Evolutionary conservation across 1,140 invertebrate genomes (phyloP), one percentile per base, ranked within the genome.

Genomic region (Lepidostoma basale): DNA sequence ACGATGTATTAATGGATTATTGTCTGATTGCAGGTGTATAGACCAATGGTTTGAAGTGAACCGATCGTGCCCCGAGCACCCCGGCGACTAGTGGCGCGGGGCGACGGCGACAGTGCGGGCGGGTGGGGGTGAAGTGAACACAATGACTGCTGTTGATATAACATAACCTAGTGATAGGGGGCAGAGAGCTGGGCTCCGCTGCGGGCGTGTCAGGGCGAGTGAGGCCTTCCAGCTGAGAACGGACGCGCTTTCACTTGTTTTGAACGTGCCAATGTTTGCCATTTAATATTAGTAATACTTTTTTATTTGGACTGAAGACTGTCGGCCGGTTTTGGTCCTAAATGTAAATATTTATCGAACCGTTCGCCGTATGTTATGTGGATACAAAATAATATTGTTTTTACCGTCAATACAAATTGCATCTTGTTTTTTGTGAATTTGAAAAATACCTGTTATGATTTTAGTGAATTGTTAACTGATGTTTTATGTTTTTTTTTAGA

Each of bases 31-130:
- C 83, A 95, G 93, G 81, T 97, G 95, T 85, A 96, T 97, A 82
- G 95, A 98, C 85, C 89, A 92, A 83, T 98, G 96, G 96, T 98
- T 98, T 86, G 92, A 97, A 86, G 92, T 97, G 76, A 98, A 97
- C 87, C 89, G 95, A 81, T 96, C 93, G 73, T 98, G 95, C 86
- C 95, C 95, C 28, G 95, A 97, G 83, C 96, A 98, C 85, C 96
- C 96, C 71, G 90, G 92, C 73, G 95, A 97, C 85, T 95, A 90
- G 88, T 85, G 82, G 77, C 75, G 69, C 75, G 14, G 6, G 2
- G 49, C 22, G 23, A 0, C 12, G 49, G 44, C 14, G 23, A n/a
- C 28, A 30, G 49, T 54, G 49, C 10, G 5, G 14, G 12, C 5
- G 42, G 12, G 14, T 14, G 5, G 5, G 42, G 20, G 74, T 78